Conservation (phyloP, 2,113 vertebrate genomes). For the Climacteris rufus region DNA sequence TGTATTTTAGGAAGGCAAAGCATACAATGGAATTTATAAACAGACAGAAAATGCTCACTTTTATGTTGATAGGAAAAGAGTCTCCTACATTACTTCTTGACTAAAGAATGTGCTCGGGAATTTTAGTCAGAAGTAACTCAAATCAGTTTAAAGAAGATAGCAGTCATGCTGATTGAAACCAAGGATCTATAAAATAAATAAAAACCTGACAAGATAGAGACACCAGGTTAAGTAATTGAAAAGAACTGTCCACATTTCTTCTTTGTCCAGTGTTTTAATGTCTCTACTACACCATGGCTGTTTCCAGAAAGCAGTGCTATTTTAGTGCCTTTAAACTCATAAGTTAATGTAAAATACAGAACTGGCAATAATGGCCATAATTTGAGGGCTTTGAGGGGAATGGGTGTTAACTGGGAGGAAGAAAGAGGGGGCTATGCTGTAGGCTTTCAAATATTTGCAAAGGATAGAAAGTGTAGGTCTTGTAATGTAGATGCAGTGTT, state of each 20-base stretch:
- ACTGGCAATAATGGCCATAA: not conserved
- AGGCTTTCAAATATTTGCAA: not conserved
- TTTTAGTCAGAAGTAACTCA: not conserved
- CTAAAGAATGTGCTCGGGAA: not conserved
- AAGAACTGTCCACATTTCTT: not conserved
- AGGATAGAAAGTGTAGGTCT: not conserved
- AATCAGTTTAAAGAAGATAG: not conserved
- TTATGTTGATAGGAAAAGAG: not conserved
- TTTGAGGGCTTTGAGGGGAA: not conserved
- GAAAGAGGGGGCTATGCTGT: not conserved
- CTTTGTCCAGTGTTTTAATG: not conserved
- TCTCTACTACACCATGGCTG: not conserved
- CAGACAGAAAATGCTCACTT: not conserved
- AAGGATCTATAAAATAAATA: not conserved
- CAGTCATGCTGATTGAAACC: not conserved
- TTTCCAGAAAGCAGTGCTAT: not conserved
- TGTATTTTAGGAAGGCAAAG: not conserved
- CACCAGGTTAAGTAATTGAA: not conserved
- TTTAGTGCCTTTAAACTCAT: not conserved
- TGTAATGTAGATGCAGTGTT: not conserved
- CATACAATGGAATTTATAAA: not conserved
- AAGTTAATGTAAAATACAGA: not conserved
- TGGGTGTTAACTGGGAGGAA: not conserved
- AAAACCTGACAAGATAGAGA: not conserved
- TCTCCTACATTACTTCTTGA: not conserved